A percentile compares a stretch with the other conserved stretches of the same genome.
Conservation (phyloP, 1,140 invertebrate species). For the Sinella curviseta region DNA sequence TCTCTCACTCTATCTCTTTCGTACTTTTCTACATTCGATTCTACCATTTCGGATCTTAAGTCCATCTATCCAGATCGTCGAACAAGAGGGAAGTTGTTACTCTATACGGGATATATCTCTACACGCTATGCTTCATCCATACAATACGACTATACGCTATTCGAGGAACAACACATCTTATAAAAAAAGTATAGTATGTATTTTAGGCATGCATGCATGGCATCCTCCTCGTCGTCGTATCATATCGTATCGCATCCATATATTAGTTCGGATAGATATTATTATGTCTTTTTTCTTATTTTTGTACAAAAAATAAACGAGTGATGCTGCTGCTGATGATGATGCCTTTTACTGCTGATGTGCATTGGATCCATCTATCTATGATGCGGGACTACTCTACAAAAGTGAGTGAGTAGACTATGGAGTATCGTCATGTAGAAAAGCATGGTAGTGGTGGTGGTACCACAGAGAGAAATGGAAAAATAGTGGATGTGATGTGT, state of each 20-base stretch:
- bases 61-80: conserved; percentile 18
- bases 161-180: no score
- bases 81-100: no score
- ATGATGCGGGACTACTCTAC: background rate
- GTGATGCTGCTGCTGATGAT: background rate
- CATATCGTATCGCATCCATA: no score
- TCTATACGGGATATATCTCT: no score
- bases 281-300: no score
- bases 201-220: no score
- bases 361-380: background rate
- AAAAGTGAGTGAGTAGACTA: background rate
- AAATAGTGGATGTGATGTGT: background rate
- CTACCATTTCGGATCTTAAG: conserved; percentile 3
- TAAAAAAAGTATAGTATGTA: no score
- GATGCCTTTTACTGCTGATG: conserved; percentile 13
- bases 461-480: background rate
- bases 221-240: no score
- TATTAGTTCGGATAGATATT: no score
- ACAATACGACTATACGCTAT: no score
- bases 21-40: background rate
- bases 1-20: no score
- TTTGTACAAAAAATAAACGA: background rate
- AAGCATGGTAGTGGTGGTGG: background rate
- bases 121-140: background rate
- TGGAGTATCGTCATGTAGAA: background rate